These are phyloP conservation scores for Polyodon spathula DNA, from an alignment of 2,113 vertebrate species.

Conservation along the genomic window DNA sequence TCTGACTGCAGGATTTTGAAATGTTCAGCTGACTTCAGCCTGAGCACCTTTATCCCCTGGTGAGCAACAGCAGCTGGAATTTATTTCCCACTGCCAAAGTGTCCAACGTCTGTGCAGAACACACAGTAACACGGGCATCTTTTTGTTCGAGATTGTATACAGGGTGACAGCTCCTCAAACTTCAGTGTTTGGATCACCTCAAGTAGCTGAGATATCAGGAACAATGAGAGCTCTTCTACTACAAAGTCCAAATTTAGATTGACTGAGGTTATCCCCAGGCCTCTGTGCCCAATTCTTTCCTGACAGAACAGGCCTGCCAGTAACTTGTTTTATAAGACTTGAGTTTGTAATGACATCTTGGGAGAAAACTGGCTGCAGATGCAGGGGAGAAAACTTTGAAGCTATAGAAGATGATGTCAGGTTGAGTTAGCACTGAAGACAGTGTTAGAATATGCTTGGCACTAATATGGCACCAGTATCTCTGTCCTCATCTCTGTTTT, in stretches of 20 bases:
- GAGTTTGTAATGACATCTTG: slow-evolving; percentile 66
- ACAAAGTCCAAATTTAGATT: slow-evolving; percentile 82
- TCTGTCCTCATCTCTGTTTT: slow-evolving; percentile 92
- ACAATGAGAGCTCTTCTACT: slow-evolving; percentile 61
- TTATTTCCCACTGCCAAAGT: slow-evolving; percentile 50
- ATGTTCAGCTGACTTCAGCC: slow-evolving; percentile 60
- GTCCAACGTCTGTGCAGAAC: slow-evolving; percentile 48
- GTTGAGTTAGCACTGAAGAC: slow-evolving; percentile 74
- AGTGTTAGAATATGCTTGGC: slow-evolving; percentile 82
- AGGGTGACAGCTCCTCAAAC: slow-evolving; percentile 80
- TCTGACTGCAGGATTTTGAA: slow-evolving; percentile 48
- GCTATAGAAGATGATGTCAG: slow-evolving; percentile 78
- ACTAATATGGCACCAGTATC: slow-evolving; percentile 82
- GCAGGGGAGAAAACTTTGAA: slow-evolving; percentile 56
- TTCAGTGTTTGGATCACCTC: slow-evolving; percentile 79
- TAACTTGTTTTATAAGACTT: slow-evolving; percentile 53
- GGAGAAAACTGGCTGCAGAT: slow-evolving; percentile 53
- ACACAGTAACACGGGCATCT: slow-evolving; percentile 45
- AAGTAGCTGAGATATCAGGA: slow-evolving; percentile 67
- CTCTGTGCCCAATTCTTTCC: slow-evolving; percentile 47
- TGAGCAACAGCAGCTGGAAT: slow-evolving; percentile 68
- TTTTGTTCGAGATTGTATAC: slow-evolving; percentile 68
- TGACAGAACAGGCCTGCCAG: slow-evolving; percentile 64
- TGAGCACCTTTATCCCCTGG: slow-evolving; percentile 60
- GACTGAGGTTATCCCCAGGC: slow-evolving; percentile 79